Percentiles rank a stretch among this genome's conserved stretches.
Evolutionary conservation across 1,140 invertebrate species (phyloP).

Genomic region (Drosophila prosaltans): DNA sequence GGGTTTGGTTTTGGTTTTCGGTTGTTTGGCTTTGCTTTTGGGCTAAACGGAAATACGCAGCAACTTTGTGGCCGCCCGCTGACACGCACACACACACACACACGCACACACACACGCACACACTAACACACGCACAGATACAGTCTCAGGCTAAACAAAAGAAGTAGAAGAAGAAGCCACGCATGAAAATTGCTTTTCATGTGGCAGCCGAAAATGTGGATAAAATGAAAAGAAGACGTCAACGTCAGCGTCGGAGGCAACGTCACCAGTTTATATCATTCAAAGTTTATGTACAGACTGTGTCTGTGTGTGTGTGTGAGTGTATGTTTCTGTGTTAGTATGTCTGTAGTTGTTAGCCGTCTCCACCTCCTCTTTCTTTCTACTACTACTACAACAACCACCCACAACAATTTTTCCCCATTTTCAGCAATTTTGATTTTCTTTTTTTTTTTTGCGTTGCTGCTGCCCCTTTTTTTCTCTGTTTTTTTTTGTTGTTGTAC

Average conservation of each 20-base stretch:
- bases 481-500: slow-evolving; percentile 24
- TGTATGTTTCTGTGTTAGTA: slow-evolving; percentile 5
- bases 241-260: slow-evolving; percentile 52
- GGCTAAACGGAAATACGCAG: slow-evolving; percentile 65
- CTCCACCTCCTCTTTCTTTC: not conserved
- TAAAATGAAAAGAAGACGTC: slow-evolving; percentile 60
- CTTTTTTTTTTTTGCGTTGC: slow-evolving; percentile 33
- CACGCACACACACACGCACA: slow-evolving; percentile 20
- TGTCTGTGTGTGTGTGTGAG: not conserved
- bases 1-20: slow-evolving; percentile 49
- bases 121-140: not conserved
- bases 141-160: slow-evolving; percentile 45
- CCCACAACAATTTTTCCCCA: slow-evolving; percentile 20
- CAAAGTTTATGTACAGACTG: not conserved
- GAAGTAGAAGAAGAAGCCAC: slow-evolving; percentile 70
- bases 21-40: slow-evolving; percentile 31
- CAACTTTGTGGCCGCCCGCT: slow-evolving; percentile 48
- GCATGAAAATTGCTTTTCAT: slow-evolving; percentile 80
- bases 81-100: slow-evolving; percentile 35
- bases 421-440: slow-evolving; percentile 47
- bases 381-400: not conserved
- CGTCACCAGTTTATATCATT: slow-evolving; percentile 54
- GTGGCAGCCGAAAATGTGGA: slow-evolving; percentile 39
- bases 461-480: slow-evolving; percentile 24
- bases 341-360: slow-evolving; percentile 4